Evolutionary conservation across 2,113 vertebrate genomes (phyloP).

Genomic region (Atrichornis clamosus): DNA sequence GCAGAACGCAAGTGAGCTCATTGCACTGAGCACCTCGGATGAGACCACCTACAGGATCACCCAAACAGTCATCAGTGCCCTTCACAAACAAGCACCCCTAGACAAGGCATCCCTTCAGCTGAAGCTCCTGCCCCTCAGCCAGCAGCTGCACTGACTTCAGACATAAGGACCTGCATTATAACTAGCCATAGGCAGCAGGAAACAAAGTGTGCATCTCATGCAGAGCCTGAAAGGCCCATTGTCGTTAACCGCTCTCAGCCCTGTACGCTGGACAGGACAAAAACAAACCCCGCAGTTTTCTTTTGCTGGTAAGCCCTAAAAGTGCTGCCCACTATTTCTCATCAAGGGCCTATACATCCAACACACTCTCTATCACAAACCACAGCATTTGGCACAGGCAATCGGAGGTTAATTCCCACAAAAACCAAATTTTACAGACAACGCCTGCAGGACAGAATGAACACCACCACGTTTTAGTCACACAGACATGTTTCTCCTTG

Average conservation of each 20-base stretch:
- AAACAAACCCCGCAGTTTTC: slow-evolving; percentile 31
- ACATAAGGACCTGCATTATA: slow-evolving; percentile 61
- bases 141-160: slow-evolving; percentile 57
- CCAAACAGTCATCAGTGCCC: background rate
- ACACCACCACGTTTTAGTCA: background rate
- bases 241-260: background rate
- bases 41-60: background rate
- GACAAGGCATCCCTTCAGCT: slow-evolving; percentile 51
- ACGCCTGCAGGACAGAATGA: background rate
- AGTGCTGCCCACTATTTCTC: background rate
- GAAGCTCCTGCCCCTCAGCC: slow-evolving; percentile 17
- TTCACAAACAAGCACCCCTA: slow-evolving; percentile 36
- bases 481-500: background rate
- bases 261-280: background rate
- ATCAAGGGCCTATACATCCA: background rate
- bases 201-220: slow-evolving; percentile 52
- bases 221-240: slow-evolving; percentile 55
- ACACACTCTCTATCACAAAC: background rate
- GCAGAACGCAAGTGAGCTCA: background rate
- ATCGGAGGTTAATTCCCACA: background rate
- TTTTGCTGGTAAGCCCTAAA: slow-evolving; percentile 19
- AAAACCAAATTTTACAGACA: background rate
- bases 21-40: background rate
- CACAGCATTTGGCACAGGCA: background rate
- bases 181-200: slow-evolving; percentile 49